Evolutionary conservation across 2,888 invertebrate genomes (phyloP), one percentile per base, ranked within the genome.

Genomic region (Netelia inedita): DNA sequence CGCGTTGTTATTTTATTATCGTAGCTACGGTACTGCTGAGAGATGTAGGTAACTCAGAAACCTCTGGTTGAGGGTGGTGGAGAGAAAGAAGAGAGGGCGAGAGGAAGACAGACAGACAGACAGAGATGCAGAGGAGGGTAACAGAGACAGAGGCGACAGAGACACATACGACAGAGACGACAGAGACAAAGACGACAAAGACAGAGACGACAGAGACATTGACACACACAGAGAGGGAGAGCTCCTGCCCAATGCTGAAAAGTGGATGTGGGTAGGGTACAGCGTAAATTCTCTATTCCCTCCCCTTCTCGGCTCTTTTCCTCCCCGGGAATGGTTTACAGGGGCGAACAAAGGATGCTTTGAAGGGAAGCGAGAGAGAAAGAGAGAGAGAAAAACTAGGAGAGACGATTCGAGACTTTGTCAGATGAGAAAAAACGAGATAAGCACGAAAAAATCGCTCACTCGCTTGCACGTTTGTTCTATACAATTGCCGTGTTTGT

Each of bases 291-390:
- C 41, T 53, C 10, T 66, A 1, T 41, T 14, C 53, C 65, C n/a
- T 50, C 53, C 43, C 23, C 21, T 57, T 35, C 9, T n/a, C 21
- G 5, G 28, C 35, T n/a, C 55, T 2, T 8, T 86, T 57, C 88
- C 87, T 90, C 90, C 88, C 89, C 72, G 87, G 90, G 90, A 90
- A 90, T 85, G 83, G 11, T 61, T 86, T 85, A 87, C 86, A 86
- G 85, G 76, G 86, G 86, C 86, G 90, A 91, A 91, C 91, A 90
- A 91, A 91, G 91, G 90, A 90, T 87, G 89, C 90, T 90, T 91
- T 89, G 89, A 90, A 90, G 90, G 90, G 88, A 88, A 59, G 43
- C 85, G 87, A 88, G 88, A 88, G 88, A 86, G 85, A 73, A 65
- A 81, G 72, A 72, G 76, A 50, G n/a, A 46, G 43, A 65, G 23